Percentiles rank a stretch among this genome's conserved stretches.
Conservation (phyloP, 37 sponge, comb jelly and placozoan species). For the Hexactinellida sp. region DNA sequence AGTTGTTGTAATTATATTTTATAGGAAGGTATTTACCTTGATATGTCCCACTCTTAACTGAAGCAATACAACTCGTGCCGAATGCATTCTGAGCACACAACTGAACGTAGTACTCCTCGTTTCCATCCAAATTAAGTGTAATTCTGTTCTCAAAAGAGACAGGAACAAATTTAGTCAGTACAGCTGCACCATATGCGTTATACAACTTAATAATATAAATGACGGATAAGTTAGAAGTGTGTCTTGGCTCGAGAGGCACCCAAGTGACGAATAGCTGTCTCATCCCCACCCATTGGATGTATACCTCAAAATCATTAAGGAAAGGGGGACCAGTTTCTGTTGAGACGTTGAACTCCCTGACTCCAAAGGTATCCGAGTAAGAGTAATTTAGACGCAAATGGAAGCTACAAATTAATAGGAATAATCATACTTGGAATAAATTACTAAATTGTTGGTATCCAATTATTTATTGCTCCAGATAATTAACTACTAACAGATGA, state of each 20-base stretch:
- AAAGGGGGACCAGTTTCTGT: not conserved
- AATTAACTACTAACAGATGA: too few relatives aligned
- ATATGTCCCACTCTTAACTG: not conserved
- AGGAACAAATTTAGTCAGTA: not conserved
- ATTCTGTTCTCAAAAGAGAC: not conserved
- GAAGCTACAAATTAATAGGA: not conserved
- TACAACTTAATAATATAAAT: not conserved
- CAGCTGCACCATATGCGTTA: not conserved
- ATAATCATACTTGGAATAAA: too few relatives aligned
- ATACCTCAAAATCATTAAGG: not conserved
- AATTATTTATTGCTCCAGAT: too few relatives aligned
- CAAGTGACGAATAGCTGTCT: not conserved
- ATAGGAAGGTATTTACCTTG: constrained; percentile 11
- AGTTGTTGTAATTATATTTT: too few relatives aligned
- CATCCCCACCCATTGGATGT: not conserved
- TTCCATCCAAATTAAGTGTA: not conserved
- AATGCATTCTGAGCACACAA: not conserved
- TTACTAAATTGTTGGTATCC: too few relatives aligned
- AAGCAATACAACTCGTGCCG: not conserved
- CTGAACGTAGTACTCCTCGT: not conserved
- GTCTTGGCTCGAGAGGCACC: not conserved
- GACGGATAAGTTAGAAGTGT: not conserved
- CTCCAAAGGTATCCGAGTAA: not conserved
- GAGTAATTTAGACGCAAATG: not conserved
- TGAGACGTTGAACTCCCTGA: not conserved